Evolutionary conservation across 2,888 invertebrate genomes (phyloP).

Genomic region (Crepidodera aurea): DNA sequence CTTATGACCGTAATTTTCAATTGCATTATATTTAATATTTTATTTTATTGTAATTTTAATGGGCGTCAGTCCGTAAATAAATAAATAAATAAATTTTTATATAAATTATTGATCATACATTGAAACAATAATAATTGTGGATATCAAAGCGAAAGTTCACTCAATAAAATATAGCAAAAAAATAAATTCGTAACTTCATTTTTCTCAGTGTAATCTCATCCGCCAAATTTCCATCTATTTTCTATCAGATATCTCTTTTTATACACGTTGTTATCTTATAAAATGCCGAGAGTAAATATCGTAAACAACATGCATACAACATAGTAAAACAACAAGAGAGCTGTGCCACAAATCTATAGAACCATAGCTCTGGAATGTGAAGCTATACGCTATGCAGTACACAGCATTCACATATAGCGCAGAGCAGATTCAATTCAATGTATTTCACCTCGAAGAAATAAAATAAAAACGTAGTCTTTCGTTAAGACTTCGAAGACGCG

Average conservation of each 20-base stretch:
- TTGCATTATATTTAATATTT: too few species aligned
- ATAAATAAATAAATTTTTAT: too few species aligned
- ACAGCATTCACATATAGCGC: constrained; percentile 1
- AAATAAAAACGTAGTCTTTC: constrained; percentile 34
- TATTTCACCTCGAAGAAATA: constrained; percentile 35
- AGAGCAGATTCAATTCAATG: constrained; percentile 37
- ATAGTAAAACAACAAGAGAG: constrained; percentile 4
- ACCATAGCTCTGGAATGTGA: background rate
- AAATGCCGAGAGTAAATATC: constrained; percentile 22
- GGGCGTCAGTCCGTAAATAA: too few species aligned
- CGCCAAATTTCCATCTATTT: constrained; percentile 9
- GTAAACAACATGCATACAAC: constrained; percentile 22
- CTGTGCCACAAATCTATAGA: constrained; percentile 1
- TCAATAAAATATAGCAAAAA: too few species aligned
- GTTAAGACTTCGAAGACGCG: constrained; percentile 10
- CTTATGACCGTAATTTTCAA: too few species aligned
- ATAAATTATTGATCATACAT: too few species aligned
- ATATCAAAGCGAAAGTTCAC: too few species aligned
- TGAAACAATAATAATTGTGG: too few species aligned
- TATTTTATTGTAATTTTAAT: too few species aligned
- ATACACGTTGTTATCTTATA: constrained; percentile 19
- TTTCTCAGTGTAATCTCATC: constrained; percentile 10
- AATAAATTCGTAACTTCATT: too few species aligned
- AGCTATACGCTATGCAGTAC: constrained; percentile 6
- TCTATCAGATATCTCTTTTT: constrained; percentile 5